phyloP scores from a whole-genome alignment of 2,888 invertebrate species.

The Bruchidius siliquastri region DNA sequence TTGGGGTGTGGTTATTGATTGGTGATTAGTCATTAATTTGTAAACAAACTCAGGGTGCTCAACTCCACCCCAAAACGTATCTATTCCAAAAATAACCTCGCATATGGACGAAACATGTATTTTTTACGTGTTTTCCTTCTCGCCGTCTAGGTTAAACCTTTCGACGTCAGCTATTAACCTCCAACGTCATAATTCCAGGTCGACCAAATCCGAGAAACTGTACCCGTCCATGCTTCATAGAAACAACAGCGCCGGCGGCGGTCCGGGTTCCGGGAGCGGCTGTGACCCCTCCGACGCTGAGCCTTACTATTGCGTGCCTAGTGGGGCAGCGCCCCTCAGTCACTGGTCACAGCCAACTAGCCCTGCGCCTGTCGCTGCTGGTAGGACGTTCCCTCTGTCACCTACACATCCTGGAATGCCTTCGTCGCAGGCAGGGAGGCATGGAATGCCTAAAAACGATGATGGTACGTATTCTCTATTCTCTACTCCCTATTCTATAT shows the following conservation, averaged over 20 bases:
- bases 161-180: no score
- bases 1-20: no score
- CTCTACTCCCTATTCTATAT: no score
- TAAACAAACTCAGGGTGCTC: no score
- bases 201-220: conserved; percentile 91
- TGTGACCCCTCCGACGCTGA: conserved; percentile 64
- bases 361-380: conserved; percentile 57
- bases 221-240: conserved; percentile 88
- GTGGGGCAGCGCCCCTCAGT: conserved; percentile 56
- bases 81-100: no score
- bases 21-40: no score
- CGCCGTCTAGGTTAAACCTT: no score
- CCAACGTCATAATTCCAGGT: conserved; percentile 54
- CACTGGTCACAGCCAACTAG: conserved; percentile 72
- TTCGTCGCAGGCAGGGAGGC: conserved; percentile 35
- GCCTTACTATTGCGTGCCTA: conserved; percentile 80
- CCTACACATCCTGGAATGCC: conserved; percentile 59
- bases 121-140: no score
- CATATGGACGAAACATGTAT: no score
- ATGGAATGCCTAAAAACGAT: conserved; percentile 59
- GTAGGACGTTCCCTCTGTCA: conserved; percentile 50
- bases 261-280: not conserved
- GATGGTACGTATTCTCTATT: conserved; percentile 55
- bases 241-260: conserved; percentile 60
- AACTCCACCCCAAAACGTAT: no score